Percentiles rank a stretch among this genome's conserved stretches.
These are phyloP conservation scores for Abramis brama DNA, from an alignment of 2,113 vertebrate species.

Conservation along the genomic window DNA sequence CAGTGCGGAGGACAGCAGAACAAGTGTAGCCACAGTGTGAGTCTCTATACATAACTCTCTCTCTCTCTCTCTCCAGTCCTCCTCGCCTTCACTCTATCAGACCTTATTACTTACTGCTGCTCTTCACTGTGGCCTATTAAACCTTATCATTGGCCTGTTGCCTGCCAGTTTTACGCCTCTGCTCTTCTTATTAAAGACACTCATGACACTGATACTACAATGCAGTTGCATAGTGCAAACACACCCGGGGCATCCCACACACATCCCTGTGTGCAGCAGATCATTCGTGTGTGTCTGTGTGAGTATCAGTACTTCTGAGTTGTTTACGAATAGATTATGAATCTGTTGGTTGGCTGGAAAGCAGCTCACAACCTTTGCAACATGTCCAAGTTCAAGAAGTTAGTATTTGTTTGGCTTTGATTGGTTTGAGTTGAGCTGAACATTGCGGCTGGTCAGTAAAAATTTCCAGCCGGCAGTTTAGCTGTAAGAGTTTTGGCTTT, in stretches of 20 bases:
- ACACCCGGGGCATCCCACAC: constrained; percentile 33
- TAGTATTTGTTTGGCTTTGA: not conserved
- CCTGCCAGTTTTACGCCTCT: constrained; percentile 56
- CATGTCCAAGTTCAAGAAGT: not conserved
- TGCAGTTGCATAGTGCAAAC: constrained; percentile 37
- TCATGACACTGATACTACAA: constrained; percentile 30
- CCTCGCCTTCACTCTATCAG: constrained; percentile 51
- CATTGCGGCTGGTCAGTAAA: not conserved
- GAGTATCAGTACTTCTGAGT: not conserved
- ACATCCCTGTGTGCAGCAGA: constrained; percentile 4
- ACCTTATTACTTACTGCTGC: constrained; percentile 55
- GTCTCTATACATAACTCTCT: constrained; percentile 35
- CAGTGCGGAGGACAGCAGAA: constrained; percentile 43
- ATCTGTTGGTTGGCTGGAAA: not conserved
- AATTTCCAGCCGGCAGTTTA: not conserved
- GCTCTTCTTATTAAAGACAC: constrained; percentile 54
- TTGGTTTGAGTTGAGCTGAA: not conserved
- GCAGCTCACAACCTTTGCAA: not conserved
- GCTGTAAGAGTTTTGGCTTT: not conserved
- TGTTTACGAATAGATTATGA: not conserved
- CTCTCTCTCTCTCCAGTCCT: constrained; percentile 21
- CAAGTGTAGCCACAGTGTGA: constrained; percentile 48
- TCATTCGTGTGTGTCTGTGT: not conserved
- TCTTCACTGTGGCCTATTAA: constrained; percentile 59
- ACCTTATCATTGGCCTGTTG: constrained; percentile 52